A percentile compares a stretch with the other conserved stretches of the same genome.
phyloP scores from a whole-genome alignment of 1,140 invertebrate species.

The Cheumatopsyche charites region DNA sequence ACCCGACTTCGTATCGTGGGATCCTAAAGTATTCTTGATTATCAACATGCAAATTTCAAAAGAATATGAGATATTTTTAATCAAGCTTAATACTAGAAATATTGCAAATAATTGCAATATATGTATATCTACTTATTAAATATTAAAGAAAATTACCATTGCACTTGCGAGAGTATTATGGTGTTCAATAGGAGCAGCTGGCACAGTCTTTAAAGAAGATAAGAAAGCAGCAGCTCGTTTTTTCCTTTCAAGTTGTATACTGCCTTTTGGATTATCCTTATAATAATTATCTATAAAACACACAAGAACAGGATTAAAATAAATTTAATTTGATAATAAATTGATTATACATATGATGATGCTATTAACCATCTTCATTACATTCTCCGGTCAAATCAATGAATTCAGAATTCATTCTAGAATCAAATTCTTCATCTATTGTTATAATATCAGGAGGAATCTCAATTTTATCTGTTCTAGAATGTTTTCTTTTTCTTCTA shows the following conservation, averaged over 20 bases:
- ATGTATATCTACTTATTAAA: too few species aligned
- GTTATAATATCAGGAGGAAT: conserved; percentile 41
- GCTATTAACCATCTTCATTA: conserved; percentile 28
- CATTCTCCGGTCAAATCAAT: conserved; percentile 47
- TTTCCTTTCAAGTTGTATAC: conserved; percentile 53
- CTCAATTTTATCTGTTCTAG: conserved; percentile 24
- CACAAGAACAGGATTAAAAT: background rate
- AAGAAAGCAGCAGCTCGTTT: conserved; percentile 56
- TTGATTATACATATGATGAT: background rate
- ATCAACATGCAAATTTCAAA: too few species aligned
- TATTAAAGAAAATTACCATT: conserved; percentile 48
- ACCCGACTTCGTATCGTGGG: too few species aligned
- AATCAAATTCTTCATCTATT: conserved; percentile 40
- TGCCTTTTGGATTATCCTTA: conserved; percentile 31
- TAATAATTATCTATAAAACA: conserved; percentile 2
- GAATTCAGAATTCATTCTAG: conserved; percentile 33
- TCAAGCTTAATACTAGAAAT: too few species aligned
- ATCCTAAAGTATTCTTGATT: too few species aligned
- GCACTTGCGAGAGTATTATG: conserved; percentile 57
- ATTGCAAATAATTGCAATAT: too few species aligned
- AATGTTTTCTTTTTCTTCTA: conserved; percentile 42
- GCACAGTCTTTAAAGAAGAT: conserved; percentile 53
- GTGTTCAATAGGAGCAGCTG: conserved; percentile 52
- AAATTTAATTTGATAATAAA: too few species aligned
- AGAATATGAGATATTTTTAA: too few species aligned